Percentiles rank a stretch among this genome's conserved stretches.
Conservation (phyloP, 2,113 vertebrate species). For the Onychostoma macrolepis region DNA sequence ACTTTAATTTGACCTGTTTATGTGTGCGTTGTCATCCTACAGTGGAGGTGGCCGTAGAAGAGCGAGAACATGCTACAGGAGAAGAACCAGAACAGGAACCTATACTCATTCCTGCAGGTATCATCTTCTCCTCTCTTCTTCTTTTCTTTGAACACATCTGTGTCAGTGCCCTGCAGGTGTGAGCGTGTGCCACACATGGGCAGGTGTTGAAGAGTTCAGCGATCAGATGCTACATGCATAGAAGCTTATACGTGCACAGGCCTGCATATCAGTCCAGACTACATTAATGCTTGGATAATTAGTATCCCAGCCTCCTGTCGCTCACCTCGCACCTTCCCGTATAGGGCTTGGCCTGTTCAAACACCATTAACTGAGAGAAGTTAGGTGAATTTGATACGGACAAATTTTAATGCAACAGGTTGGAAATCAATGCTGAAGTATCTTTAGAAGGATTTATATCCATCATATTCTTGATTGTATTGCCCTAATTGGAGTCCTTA, state of each 20-base stretch:
- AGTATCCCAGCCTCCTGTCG: slow-evolving; percentile 4
- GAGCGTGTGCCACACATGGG: slow-evolving; percentile 39
- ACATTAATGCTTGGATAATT: slow-evolving; percentile 35
- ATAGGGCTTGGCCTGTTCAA: not conserved
- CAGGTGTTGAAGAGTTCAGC: slow-evolving; percentile 46
- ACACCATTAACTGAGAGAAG: not conserved
- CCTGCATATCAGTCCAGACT: slow-evolving; percentile 32
- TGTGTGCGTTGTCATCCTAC: slow-evolving; percentile 32
- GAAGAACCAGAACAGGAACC: slow-evolving; percentile 72
- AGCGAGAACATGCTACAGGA: slow-evolving; percentile 67
- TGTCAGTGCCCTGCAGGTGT: slow-evolving; percentile 23
- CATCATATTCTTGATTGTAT: not conserved
- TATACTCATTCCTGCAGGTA: slow-evolving; percentile 79
- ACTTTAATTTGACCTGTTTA: not conserved
- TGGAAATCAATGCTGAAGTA: not conserved
- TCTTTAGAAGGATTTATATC: not conserved
- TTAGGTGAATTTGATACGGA: not conserved
- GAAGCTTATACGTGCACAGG: slow-evolving; percentile 30
- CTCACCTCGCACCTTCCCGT: not conserved
- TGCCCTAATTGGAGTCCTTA: not conserved
- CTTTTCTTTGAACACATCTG: slow-evolving; percentile 17
- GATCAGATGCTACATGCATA: slow-evolving; percentile 31
- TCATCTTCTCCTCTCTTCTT: not conserved
- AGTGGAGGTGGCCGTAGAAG: slow-evolving; percentile 73
- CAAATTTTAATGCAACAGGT: not conserved